Evolutionary conservation across 2,113 vertebrate genomes (phyloP).

Genomic region (Gobius niger): DNA sequence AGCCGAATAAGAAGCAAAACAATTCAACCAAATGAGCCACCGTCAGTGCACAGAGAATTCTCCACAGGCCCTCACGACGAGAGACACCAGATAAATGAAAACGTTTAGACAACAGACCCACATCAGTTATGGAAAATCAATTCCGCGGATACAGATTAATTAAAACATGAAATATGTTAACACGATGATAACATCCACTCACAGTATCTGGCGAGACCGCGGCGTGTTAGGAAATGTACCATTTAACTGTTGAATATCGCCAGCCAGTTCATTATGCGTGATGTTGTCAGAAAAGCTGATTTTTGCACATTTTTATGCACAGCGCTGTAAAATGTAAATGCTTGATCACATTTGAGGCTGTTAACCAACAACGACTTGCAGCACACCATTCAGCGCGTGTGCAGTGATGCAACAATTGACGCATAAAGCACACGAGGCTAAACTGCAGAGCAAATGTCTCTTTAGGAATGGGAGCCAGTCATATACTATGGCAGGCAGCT

Average conservation of each 20-base stretch:
- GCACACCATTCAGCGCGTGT: neutral
- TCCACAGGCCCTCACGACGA: no score
- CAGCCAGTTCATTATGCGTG: neutral
- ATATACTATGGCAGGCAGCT: no score
- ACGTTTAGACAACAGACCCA: neutral
- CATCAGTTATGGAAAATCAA: neutral
- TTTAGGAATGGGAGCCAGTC: neutral
- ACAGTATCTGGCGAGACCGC: neutral
- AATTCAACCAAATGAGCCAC: no score
- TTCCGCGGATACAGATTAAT: neutral
- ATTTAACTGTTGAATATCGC: neutral
- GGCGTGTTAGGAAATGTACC: neutral
- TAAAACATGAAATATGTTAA: neutral
- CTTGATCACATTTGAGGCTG: constrained; percentile 1
- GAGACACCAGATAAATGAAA: neutral
- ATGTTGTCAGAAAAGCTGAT: constrained; percentile 8
- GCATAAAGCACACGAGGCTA: neutral
- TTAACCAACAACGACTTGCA: neutral
- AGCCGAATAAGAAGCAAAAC: no score
- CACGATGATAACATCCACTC: neutral
- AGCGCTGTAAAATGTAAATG: constrained; percentile 10
- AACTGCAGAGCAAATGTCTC: neutral
- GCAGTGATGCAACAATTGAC: constrained; percentile 7
- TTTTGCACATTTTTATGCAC: constrained; percentile 10
- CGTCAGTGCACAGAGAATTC: no score